Conservation (phyloP, 2,888 invertebrate genomes). For the Matsumyia berberina region DNA sequence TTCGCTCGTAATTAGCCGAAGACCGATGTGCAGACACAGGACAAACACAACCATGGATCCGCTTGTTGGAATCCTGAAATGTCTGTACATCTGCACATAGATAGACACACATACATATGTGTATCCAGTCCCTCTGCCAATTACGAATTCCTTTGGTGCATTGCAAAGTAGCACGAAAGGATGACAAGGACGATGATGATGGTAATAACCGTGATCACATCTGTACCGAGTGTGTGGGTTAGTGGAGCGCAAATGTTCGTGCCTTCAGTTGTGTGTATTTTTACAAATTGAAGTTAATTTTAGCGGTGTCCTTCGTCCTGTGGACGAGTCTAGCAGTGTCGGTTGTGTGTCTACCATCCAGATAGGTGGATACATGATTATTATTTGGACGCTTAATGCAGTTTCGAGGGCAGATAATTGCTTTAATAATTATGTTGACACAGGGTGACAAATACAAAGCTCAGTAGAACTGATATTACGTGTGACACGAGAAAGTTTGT, state of each 20-base stretch:
- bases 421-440: conserved; percentile 59
- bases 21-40: conserved; percentile 63
- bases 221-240: conserved; percentile 42
- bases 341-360: conserved; percentile 16
- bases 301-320: neutral
- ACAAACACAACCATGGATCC: conserved; percentile 43
- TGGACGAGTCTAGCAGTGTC: conserved; percentile 1
- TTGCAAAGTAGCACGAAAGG: conserved; percentile 56
- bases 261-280: conserved; percentile 36
- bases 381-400: conserved; percentile 49
- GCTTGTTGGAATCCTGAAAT: conserved; percentile 21
- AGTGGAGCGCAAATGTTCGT: conserved; percentile 62
- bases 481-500: conserved; percentile 22
- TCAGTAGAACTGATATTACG: conserved; percentile 11
- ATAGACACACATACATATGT: no score
- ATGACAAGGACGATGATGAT: conserved; percentile 61
- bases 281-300: conserved; percentile 43
- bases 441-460: conserved; percentile 3
- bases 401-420: conserved; percentile 51
- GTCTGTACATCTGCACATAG: conserved; percentile 2
- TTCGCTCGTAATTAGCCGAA: conserved; percentile 67
- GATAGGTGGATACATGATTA: conserved; percentile 37
- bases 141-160: conserved; percentile 70
- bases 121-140: conserved; percentile 33
- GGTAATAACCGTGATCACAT: conserved; percentile 68